Conservation (phyloP, 2,797 vertebrate genomes). For the Pangasius larnaudii region DNA sequence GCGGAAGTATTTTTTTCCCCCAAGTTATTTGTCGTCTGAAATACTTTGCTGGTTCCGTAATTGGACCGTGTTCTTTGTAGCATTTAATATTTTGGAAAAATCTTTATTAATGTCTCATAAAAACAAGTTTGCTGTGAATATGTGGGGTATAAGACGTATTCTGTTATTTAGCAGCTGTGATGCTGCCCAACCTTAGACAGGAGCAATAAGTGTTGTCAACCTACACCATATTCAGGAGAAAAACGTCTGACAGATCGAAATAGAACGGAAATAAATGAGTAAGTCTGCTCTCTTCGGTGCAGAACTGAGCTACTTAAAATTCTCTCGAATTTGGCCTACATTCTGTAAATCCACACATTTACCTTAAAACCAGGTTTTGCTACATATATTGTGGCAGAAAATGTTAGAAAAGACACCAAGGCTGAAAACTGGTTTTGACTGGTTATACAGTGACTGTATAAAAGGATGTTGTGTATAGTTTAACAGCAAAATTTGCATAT, state of each 20-base stretch:
- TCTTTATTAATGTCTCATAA: neutral
- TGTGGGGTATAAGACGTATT: neutral
- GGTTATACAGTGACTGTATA: neutral
- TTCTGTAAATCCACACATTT: neutral
- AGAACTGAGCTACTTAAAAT: neutral
- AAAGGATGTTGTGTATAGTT: neutral
- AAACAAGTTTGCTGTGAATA: too few species aligned
- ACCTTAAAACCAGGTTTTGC: neutral
- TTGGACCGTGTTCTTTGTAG: neutral
- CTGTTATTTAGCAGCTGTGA: neutral
- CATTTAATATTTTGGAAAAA: neutral
- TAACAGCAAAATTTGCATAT: neutral
- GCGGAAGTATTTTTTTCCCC: neutral
- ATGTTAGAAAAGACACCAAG: neutral
- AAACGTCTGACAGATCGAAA: neutral
- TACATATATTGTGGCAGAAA: neutral
- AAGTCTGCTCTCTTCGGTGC: neutral
- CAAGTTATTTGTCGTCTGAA: neutral
- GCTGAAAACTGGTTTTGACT: too few species aligned
- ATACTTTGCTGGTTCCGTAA: neutral
- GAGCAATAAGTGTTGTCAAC: neutral
- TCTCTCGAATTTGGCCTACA: neutral
- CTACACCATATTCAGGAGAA: neutral
- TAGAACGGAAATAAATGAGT: slow-evolving; percentile 10
- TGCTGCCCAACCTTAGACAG: neutral